phyloP scores from a whole-genome alignment of 2,888 invertebrate genomes.

The Cephus pulcher region DNA sequence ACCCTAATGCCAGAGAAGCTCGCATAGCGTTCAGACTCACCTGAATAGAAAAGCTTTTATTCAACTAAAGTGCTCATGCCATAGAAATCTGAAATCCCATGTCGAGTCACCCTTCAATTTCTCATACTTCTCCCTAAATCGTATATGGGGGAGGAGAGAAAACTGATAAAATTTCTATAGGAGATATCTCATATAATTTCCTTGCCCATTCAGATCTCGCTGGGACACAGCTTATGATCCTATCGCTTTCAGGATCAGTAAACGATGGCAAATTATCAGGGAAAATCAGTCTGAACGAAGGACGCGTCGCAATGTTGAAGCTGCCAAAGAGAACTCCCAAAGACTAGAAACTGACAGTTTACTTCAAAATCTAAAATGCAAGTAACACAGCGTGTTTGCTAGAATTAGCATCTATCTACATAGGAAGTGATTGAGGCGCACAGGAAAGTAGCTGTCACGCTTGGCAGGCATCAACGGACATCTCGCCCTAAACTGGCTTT shows the following conservation, averaged over 20 bases:
- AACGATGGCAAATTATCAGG: neutral
- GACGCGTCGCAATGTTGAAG: too few species aligned
- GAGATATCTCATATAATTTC: too few species aligned
- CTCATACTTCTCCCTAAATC: conserved; percentile 15
- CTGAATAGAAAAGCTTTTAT: conserved; percentile 19
- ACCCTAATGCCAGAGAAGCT: conserved; percentile 7
- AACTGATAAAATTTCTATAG: too few species aligned
- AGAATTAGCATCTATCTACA: conserved; percentile 47
- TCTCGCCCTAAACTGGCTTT: conserved; percentile 18
- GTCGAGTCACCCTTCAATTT: conserved; percentile 23
- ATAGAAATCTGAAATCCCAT: conserved; percentile 24
- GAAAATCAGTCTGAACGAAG: neutral
- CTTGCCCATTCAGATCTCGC: too few species aligned
- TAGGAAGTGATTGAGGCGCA: conserved; percentile 5
- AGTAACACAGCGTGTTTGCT: conserved; percentile 38
- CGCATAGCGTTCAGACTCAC: neutral
- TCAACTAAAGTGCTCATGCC: conserved; percentile 21
- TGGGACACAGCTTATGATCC: neutral
- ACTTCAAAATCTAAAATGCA: conserved; percentile 39
- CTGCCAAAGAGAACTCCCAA: neutral
- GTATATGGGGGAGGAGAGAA: neutral
- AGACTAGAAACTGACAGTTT: conserved; percentile 27
- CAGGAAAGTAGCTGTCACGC: neutral
- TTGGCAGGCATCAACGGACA: conserved; percentile 18
- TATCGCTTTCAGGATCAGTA: neutral